phyloP scores from a whole-genome alignment of 2,797 vertebrate genomes.

The Agapornis canus region DNA sequence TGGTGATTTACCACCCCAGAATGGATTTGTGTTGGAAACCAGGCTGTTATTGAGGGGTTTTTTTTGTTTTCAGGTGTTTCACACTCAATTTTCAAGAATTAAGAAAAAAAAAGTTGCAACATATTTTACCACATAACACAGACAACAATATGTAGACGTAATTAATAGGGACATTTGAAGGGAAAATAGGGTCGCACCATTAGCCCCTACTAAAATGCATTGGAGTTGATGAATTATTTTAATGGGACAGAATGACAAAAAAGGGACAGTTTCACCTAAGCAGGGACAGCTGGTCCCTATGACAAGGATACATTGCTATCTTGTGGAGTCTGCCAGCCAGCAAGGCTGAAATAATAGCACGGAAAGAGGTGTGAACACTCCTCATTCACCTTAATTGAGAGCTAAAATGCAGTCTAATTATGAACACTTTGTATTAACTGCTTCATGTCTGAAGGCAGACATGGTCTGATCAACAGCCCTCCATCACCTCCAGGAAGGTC shows the following conservation, averaged over 20 bases:
- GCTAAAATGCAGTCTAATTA: constrained; percentile 66
- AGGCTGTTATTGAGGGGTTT: background rate
- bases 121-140: background rate
- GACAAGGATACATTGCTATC: constrained; percentile 71
- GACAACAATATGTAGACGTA: constrained; percentile 6
- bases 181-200: constrained; percentile 45
- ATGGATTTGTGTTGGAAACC: background rate
- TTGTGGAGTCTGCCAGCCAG: constrained; percentile 63
- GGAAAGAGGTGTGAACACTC: constrained; percentile 48
- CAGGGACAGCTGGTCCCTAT: constrained; percentile 69
- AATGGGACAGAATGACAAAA: constrained; percentile 71
- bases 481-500: background rate
- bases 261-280: constrained; percentile 61
- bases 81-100: background rate
- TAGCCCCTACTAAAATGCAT: constrained; percentile 40
- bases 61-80: background rate
- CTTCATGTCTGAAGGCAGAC: constrained; percentile 19
- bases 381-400: constrained; percentile 66
- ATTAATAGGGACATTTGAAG: constrained; percentile 51
- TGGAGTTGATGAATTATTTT: constrained; percentile 67
- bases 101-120: background rate
- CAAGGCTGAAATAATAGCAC: constrained; percentile 56
- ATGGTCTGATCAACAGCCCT: background rate
- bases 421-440: constrained; percentile 56
- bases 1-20: background rate